These are phyloP conservation scores for Sepioteuthis lessoniana DNA, from an alignment of 2,888 invertebrate genomes.

Conservation along the genomic window DNA sequence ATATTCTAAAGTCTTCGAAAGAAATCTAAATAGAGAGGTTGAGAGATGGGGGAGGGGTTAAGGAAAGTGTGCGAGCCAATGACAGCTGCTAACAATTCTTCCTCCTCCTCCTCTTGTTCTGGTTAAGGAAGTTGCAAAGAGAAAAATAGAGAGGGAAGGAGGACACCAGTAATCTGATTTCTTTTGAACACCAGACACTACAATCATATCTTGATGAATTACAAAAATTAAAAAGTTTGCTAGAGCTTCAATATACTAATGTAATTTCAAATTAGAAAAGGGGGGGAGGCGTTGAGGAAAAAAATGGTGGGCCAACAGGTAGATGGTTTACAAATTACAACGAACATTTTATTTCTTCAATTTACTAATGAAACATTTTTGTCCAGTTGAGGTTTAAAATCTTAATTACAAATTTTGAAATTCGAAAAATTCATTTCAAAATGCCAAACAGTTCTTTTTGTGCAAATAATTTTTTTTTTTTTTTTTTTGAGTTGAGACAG, in stretches of 20 bases:
- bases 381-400: conserved; percentile 45
- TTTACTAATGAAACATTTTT: conserved; percentile 44
- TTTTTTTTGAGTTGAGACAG: conserved; percentile 40
- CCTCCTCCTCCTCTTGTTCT: not conserved
- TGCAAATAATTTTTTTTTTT: conserved; percentile 40
- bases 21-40: not conserved
- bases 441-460: conserved; percentile 45
- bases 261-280: not conserved
- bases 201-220: conserved; percentile 33
- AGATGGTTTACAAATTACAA: conserved; percentile 33
- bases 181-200: not conserved
- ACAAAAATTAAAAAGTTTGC: not conserved
- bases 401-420: conserved; percentile 48
- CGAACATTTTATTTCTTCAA: conserved; percentile 44
- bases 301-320: conserved; percentile 12
- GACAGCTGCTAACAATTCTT: no score
- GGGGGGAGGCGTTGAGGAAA: not conserved
- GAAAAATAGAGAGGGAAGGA: not conserved
- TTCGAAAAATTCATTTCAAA: conserved; percentile 46
- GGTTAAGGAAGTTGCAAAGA: not conserved
- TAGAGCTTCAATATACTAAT: conserved; percentile 2
- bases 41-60: not conserved
- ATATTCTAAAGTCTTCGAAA: not conserved
- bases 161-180: not conserved
- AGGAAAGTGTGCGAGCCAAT: not conserved